These are phyloP conservation scores for Ypsolopha scabrella DNA, from an alignment of 2,888 invertebrate species.

Conservation along the genomic window DNA sequence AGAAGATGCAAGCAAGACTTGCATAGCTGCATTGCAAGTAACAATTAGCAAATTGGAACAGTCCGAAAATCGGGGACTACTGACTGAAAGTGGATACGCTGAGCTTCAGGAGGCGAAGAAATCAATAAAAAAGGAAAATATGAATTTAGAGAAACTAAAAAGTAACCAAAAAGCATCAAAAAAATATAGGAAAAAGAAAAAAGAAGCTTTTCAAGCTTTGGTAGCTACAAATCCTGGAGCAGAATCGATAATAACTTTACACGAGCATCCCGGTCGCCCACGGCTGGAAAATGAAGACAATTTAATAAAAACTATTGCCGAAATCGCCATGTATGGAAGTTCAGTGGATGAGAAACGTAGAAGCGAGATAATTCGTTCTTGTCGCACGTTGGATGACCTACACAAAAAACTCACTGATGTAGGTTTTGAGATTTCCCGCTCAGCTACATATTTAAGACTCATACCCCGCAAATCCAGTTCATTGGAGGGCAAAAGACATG, in stretches of 20 bases:
- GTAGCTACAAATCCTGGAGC: conserved; percentile 4
- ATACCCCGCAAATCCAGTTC: conserved; percentile 5
- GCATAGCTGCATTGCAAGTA: conserved; percentile 7
- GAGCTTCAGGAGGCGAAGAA: conserved; percentile 7
- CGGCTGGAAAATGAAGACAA: conserved; percentile 2
- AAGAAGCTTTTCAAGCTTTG: conserved; percentile 5
- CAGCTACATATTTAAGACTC: conserved; percentile 5
- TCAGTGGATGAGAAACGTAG: conserved; percentile 1
- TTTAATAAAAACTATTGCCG: conserved; percentile 2
- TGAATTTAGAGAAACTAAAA: conserved; percentile 1
- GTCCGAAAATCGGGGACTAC: conserved; percentile 6
- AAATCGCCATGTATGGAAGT: conserved; percentile 4
- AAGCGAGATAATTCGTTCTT: conserved; percentile 1
- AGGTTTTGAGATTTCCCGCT: conserved; percentile 6
- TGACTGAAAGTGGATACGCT: conserved; percentile 6
- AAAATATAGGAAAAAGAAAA: conserved; percentile 5
- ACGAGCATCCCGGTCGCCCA: conserved; percentile 1
- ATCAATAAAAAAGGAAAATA: conserved; percentile 6
- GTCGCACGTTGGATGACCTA: conserved; percentile 3
- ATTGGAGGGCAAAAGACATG: conserved; percentile 5
- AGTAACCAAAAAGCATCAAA: conserved; percentile 5
- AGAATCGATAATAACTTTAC: background rate
- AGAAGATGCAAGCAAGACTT: conserved; percentile 6
- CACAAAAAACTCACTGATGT: conserved; percentile 1
- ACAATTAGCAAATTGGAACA: conserved; percentile 6